phyloP scores from a whole-genome alignment of 64 coral and sea anemone genomes.

The Hydrozoanthus tunicans region DNA sequence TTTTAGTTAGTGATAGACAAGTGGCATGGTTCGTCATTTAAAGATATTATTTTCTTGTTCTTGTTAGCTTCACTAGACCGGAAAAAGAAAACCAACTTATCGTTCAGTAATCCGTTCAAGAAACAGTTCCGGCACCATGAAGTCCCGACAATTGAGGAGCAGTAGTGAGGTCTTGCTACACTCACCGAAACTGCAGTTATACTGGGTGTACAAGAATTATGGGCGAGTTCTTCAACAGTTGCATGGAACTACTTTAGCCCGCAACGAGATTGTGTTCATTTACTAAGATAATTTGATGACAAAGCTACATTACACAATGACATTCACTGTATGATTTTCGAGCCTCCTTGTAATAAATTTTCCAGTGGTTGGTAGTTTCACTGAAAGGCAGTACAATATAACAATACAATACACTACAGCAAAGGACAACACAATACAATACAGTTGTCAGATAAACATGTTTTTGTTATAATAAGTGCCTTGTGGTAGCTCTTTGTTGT shows the following conservation, averaged over 20 bases:
- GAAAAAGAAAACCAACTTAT: constrained; percentile 45
- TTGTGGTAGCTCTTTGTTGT: too few species aligned
- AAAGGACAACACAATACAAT: too few species aligned
- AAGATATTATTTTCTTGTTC: not conserved
- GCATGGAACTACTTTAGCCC: too few species aligned
- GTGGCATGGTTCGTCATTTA: not conserved
- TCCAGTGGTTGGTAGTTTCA: not conserved
- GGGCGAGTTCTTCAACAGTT: not conserved
- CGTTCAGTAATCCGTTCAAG: constrained; percentile 50
- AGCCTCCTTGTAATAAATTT: not conserved
- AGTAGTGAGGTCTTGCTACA: not conserved
- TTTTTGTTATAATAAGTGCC: too few species aligned
- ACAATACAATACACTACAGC: not conserved
- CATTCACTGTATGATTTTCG: not conserved
- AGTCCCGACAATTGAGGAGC: constrained; percentile 48
- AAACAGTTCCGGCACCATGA: constrained; percentile 47
- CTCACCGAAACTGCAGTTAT: not conserved
- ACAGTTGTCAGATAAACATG: too few species aligned
- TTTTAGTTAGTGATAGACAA: not conserved
- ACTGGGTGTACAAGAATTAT: not conserved
- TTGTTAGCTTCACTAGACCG: constrained; percentile 33
- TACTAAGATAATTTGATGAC: not conserved
- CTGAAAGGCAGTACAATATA: not conserved
- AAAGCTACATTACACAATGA: not conserved
- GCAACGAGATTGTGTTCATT: not conserved